Conservation (phyloP, 2,113 vertebrate genomes). For the Vulpes vulpes region DNA sequence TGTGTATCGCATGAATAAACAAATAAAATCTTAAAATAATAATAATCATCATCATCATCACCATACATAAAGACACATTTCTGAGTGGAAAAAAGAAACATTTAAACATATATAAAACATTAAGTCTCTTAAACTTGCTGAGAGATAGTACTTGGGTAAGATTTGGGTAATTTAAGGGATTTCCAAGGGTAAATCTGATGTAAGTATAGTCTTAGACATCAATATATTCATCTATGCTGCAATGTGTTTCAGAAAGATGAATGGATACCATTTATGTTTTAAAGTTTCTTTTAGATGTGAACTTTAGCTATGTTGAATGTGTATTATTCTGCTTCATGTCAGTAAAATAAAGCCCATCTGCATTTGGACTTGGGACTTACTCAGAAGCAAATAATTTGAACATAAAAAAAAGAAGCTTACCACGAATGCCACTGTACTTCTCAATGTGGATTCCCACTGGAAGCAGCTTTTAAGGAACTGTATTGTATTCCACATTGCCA, state of each 20-base stretch:
- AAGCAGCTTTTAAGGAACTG: constrained; percentile 99
- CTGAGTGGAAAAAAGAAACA: neutral
- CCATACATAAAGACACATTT: neutral
- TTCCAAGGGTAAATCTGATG: neutral
- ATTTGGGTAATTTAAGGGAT: neutral
- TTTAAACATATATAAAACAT: neutral
- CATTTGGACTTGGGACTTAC: neutral
- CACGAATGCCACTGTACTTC: constrained; percentile 95
- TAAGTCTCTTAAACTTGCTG: neutral
- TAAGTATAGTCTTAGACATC: neutral
- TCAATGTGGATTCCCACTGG: constrained; percentile 95
- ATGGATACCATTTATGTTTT: neutral
- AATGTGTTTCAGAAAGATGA: neutral
- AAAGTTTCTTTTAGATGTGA: neutral
- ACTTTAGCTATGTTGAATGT: neutral
- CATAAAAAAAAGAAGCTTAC: constrained; percentile 90
- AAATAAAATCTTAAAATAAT: neutral
- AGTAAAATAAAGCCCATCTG: neutral
- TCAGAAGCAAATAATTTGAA: neutral
- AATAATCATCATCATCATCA: too few species aligned
- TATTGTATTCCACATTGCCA: constrained; percentile 95
- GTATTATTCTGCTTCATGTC: neutral
- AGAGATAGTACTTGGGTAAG: neutral
- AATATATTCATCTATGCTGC: neutral
- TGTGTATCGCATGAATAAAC: too few species aligned